A percentile compares a stretch with the other conserved stretches of the same genome.
phyloP scores from a whole-genome alignment of 2,113 vertebrate species.

The Odocoileus virginianus region DNA sequence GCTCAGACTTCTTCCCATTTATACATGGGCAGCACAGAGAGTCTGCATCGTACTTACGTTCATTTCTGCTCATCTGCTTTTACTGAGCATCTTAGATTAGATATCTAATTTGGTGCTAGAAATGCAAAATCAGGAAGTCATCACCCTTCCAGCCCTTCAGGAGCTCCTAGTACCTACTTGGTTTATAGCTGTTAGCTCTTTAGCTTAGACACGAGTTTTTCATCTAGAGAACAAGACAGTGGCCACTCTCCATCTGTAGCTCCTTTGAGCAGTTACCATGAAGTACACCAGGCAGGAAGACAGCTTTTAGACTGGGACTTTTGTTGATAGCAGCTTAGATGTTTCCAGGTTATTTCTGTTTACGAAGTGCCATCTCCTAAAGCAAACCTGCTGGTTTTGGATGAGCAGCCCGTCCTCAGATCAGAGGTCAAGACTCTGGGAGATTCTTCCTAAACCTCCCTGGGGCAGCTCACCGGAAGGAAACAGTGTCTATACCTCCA shows the following conservation, averaged over 20 bases:
- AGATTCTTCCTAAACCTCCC: background rate
- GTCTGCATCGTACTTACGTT: background rate
- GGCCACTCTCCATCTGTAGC: too few relatives aligned
- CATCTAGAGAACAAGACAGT: background rate
- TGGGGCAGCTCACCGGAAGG: rapidly evolving
- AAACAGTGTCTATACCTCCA: background rate
- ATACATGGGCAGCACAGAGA: background rate
- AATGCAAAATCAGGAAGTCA: background rate
- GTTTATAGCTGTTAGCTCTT: background rate
- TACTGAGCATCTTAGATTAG: background rate
- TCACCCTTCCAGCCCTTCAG: background rate
- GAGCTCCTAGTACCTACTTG: background rate
- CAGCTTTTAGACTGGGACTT: background rate
- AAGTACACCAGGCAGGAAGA: background rate
- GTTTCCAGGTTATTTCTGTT: background rate
- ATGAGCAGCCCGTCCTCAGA: background rate
- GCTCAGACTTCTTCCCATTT: background rate
- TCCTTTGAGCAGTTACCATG: too few relatives aligned
- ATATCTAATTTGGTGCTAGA: background rate
- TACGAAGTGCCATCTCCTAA: background rate
- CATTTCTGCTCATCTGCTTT: background rate
- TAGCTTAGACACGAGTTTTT: background rate
- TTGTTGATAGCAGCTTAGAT: background rate
- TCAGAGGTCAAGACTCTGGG: background rate
- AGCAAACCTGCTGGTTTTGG: background rate